Percentiles rank a stretch among this genome's conserved stretches.
Conservation (phyloP, 2,113 vertebrate species). For the Cyrtonyx montezumae region DNA sequence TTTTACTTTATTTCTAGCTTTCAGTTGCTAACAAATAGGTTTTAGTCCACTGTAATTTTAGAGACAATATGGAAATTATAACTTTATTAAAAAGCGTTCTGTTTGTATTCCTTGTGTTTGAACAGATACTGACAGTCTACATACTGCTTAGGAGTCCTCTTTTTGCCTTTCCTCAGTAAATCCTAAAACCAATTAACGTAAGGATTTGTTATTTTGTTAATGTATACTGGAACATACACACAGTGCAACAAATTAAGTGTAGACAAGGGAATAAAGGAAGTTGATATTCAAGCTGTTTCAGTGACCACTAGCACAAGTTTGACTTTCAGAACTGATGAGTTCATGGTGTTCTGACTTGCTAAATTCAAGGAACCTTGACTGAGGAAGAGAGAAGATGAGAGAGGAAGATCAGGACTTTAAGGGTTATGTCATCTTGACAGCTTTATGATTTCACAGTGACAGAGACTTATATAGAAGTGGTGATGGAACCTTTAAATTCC, state of each 20-base stretch:
- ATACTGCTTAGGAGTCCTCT: background rate
- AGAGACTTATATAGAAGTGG: background rate
- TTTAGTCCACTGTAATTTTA: background rate
- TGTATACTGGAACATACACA: background rate
- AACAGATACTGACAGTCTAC: constrained; percentile 28
- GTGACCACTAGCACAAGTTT: background rate
- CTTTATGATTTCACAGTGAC: background rate
- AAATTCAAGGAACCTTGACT: background rate
- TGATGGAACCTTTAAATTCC: background rate
- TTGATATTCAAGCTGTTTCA: background rate
- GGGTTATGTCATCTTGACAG: background rate
- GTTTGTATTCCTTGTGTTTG: background rate
- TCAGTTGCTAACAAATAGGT: background rate
- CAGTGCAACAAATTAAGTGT: background rate
- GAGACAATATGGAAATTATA: background rate
- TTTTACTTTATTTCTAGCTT: background rate
- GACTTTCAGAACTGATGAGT: background rate
- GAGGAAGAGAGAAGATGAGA: background rate
- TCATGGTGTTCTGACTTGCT: background rate
- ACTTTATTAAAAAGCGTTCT: constrained; percentile 2
- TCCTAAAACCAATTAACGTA: background rate
- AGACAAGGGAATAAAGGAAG: background rate
- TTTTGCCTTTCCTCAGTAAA: constrained; percentile 12
- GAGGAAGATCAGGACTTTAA: background rate
- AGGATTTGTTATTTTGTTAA: background rate